phyloP scores from a whole-genome alignment of 2,113 vertebrate genomes.

The Himantopus leucocephalus region DNA sequence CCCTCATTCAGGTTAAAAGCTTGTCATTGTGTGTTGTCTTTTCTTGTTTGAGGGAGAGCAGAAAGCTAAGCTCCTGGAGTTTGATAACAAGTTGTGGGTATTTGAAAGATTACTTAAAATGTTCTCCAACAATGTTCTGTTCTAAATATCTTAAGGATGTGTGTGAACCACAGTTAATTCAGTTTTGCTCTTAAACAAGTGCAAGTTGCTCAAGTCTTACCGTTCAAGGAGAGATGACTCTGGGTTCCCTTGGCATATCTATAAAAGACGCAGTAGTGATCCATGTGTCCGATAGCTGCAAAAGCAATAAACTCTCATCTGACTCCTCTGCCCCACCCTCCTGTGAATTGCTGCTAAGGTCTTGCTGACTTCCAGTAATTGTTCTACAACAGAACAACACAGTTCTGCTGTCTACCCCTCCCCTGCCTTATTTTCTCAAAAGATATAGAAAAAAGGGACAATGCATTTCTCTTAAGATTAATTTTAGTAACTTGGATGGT shows the following conservation, averaged over 20 bases:
- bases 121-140: neutral
- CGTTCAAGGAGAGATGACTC: neutral
- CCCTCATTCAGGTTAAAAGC: neutral
- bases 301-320: slow-evolving; percentile 28
- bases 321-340: slow-evolving; percentile 9
- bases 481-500: neutral
- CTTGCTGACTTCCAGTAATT: slow-evolving; percentile 40
- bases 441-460: neutral
- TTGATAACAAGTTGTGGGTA: neutral
- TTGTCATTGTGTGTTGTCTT: neutral
- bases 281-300: neutral
- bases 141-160: neutral
- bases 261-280: neutral
- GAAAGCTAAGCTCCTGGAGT: neutral
- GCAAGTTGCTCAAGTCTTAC: neutral
- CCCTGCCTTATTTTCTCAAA: neutral
- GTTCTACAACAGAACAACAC: neutral
- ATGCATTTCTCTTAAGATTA: neutral
- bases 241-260: neutral
- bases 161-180: too few relatives aligned
- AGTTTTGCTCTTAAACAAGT: neutral
- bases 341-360: neutral
- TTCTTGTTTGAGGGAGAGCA: neutral
- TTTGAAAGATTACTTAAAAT: neutral
- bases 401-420: neutral